Evolutionary conservation across 2,888 invertebrate species (phyloP).

Genomic region (Apantesis nais): DNA sequence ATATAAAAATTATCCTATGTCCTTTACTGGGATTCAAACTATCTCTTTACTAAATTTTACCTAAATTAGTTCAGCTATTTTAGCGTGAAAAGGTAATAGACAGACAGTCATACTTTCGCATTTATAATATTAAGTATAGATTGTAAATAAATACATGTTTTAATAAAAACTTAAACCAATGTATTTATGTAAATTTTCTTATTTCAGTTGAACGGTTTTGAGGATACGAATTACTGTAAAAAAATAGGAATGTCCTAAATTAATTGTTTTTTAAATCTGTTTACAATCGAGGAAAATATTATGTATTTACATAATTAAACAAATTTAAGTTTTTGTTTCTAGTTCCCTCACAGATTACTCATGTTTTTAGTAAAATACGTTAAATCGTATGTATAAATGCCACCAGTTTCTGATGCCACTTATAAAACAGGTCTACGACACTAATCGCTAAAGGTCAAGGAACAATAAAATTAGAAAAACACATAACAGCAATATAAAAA

Average conservation of each 20-base stretch:
- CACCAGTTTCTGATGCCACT: conserved; percentile 4
- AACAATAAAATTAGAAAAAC: conserved; percentile 12
- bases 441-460: conserved; percentile 33
- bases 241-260: not conserved
- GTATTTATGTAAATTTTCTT: not conserved
- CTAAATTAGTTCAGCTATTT: too few species aligned
- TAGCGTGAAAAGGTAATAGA: too few species aligned
- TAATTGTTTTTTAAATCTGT: not conserved
- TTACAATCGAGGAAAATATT: not conserved
- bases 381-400: not conserved
- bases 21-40: too few species aligned
- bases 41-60: too few species aligned
- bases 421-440: conserved; percentile 29
- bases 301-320: not conserved
- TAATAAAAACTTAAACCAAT: too few species aligned
- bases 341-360: not conserved
- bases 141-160: too few species aligned
- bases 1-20: too few species aligned
- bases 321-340: not conserved
- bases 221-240: not conserved
- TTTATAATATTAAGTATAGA: too few species aligned
- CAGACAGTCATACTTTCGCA: too few species aligned
- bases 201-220: not conserved
- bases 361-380: not conserved
- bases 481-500: not conserved